Base-by-base conservation (phyloP, 2,113 vertebrate genomes). In the Microtus ochrogaster region DNA sequence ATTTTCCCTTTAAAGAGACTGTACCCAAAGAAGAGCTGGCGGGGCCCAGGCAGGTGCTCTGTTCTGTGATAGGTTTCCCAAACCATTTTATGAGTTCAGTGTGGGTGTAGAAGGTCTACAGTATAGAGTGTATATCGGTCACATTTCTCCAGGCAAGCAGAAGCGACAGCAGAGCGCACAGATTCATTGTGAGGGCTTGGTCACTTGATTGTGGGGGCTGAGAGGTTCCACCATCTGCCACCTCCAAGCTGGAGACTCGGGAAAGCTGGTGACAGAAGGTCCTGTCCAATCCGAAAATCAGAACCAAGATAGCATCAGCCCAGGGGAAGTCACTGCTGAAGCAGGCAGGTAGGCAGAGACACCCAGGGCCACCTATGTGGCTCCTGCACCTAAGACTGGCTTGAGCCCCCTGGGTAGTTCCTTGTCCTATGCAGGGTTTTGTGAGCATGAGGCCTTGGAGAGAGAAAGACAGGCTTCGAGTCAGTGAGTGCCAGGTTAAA, bases 61-160 rank as follows among this genome's bases (percentile, higher is more conserved):
- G 70, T 33, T 65, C 90, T 90, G 39, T 91, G 86, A 72, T 68
- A 91, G 52, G 21, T 77, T 94, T 94, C n/a, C 90, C 78, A 26
- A 39, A 10, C 22, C 26, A 16, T 85, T 63, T n/a, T 39, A n/a
- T n/a, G 11, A 33, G 7, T 36, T 58, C 63, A 52, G 11, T 76
- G 49, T 61, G 87, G 65, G 58, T 76, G 49, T 6, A 72, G 49
- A 92, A 74, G 44, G 81, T 78, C 39, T 90, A 24, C 41, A 39
- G 0, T 58, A 78, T 82, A 63, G 28, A 78, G 14, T 1, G 7
- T 33, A 7, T 36, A 41, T 88, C 77, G 82, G 28, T 88, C 63
- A 90, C 33, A 11, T 36, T 55, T 87, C 79, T 92, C 77, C 70
- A 49, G n/a, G 82, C 30, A 36, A 93, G 49, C 36, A 41, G 44